phyloP scores from a whole-genome alignment of 2,888 invertebrate species.

The Caenorhabditis japonica region DNA sequence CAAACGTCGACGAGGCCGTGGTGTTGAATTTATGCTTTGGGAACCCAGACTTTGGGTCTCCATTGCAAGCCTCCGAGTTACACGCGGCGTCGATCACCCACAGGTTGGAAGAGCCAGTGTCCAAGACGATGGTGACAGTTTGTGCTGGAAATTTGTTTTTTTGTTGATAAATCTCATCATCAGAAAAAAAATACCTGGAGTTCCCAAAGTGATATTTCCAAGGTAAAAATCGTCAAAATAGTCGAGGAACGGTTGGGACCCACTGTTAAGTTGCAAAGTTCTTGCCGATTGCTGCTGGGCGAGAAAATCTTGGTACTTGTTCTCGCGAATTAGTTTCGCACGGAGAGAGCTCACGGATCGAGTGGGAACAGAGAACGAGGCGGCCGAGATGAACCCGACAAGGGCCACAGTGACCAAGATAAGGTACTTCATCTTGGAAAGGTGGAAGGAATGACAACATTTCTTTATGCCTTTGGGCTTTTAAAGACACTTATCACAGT shows the following conservation, averaged over 20 bases:
- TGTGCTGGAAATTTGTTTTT: conserved; percentile 49
- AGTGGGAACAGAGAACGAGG: conserved; percentile 45
- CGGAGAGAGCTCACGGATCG: conserved; percentile 35
- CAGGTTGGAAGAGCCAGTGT: conserved; percentile 68
- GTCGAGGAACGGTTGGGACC: conserved; percentile 61
- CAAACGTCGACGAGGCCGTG: conserved; percentile 62
- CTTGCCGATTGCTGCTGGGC: conserved; percentile 2
- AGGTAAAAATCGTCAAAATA: conserved; percentile 71
- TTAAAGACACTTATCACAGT: too few relatives aligned
- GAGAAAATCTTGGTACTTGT: conserved; percentile 25
- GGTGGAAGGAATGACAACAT: too few relatives aligned
- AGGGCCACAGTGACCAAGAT: conserved; percentile 37
- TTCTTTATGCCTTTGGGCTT: too few relatives aligned
- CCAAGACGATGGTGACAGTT: conserved; percentile 60
- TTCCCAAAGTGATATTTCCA: conserved; percentile 69
- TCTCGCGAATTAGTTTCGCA: conserved; percentile 52
- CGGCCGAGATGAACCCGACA: conserved; percentile 44
- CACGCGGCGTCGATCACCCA: conserved; percentile 69
- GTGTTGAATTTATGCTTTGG: conserved; percentile 66
- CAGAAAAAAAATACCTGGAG: too few relatives aligned
- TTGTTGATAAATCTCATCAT: too few relatives aligned
- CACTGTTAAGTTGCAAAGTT: conserved; percentile 30
- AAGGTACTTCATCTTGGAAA: too few relatives aligned
- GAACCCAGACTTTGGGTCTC: conserved; percentile 43
- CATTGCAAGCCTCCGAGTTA: conserved; percentile 59